phyloP scores from a whole-genome alignment of 2,888 invertebrate genomes.

The Petrolisthes cinctipes region DNA sequence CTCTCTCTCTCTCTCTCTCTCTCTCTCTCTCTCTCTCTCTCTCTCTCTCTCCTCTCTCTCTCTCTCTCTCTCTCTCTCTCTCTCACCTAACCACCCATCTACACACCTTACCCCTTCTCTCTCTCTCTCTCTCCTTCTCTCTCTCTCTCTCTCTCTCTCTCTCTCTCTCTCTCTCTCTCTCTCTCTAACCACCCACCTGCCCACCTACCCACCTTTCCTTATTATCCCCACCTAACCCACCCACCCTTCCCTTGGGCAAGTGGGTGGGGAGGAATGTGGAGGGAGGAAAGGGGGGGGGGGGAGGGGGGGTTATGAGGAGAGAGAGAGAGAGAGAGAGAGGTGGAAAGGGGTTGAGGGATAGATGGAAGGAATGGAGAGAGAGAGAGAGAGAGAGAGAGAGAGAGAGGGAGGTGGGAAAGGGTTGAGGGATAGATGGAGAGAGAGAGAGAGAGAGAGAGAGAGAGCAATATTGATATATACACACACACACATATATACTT shows the following conservation, averaged over 20 bases:
- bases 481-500: too few species aligned
- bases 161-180: background rate
- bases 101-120: background rate
- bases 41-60: background rate
- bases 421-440: constrained; percentile 3
- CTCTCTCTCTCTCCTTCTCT: background rate
- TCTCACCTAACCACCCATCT: background rate
- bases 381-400: constrained; percentile 27
- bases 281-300: background rate
- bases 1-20: background rate
- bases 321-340: constrained; percentile 5
- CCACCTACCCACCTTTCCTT: background rate
- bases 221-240: background rate
- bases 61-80: background rate
- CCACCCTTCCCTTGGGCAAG: too few species aligned
- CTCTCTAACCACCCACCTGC: background rate
- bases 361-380: background rate
- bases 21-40: background rate
- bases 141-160: background rate
- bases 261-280: background rate
- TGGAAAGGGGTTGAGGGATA: background rate
- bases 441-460: too few species aligned
- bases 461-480: too few species aligned
- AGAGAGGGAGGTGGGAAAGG: too few species aligned
- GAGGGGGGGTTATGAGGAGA: background rate